Evolutionary conservation across 2,888 invertebrate genomes (phyloP).

Genomic region (Oligia fasciuncula): DNA sequence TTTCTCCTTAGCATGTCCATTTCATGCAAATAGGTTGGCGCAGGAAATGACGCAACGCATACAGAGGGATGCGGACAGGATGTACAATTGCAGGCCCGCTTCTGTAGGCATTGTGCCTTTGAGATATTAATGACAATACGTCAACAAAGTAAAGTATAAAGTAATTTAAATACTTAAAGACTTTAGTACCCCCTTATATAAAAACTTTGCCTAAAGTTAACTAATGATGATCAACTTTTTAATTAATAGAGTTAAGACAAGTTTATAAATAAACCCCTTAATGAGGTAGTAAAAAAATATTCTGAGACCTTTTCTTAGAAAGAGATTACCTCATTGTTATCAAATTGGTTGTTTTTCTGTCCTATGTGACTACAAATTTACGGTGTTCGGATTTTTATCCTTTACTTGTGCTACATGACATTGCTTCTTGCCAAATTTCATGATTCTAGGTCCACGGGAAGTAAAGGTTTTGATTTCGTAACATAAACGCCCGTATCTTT

Average conservation of each 20-base stretch:
- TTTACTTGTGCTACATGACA: no score
- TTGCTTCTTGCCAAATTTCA: no score
- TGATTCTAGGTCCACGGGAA: no score
- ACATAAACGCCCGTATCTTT: no score
- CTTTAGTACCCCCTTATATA: not conserved
- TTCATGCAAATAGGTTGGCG: not conserved
- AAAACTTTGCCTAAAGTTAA: not conserved
- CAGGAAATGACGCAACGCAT: conserved; percentile 11
- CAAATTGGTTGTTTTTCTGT: not conserved
- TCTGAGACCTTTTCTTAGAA: not conserved
- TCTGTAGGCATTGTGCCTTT: not conserved
- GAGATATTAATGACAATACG: not conserved
- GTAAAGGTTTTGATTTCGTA: no score
- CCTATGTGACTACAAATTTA: not conserved
- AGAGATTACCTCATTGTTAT: not conserved
- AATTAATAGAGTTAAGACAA: not conserved
- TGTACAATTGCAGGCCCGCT: not conserved
- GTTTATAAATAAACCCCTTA: not conserved
- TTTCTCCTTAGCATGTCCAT: not conserved
- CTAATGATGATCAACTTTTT: not conserved
- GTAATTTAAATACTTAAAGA: not conserved
- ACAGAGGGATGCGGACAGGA: not conserved
- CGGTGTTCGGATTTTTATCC: no score
- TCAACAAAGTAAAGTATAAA: not conserved
- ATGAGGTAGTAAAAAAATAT: not conserved